Percentiles rank a stretch among this genome's conserved stretches.
phyloP scores from a whole-genome alignment of 2,113 vertebrate species.

The Benitochromis conjunctus region DNA sequence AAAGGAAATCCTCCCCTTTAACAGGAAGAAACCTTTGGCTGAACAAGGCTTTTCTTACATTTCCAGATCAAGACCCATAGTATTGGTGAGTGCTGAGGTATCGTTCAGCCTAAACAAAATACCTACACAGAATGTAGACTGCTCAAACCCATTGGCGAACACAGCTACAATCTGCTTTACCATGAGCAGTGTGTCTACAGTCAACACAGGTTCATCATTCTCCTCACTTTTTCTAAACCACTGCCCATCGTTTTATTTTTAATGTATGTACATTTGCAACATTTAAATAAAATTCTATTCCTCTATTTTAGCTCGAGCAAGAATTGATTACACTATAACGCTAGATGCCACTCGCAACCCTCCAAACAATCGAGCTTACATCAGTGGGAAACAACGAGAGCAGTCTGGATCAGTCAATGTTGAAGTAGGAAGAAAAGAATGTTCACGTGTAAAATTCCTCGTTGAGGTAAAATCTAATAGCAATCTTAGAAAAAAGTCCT shows the following conservation, averaged over 20 bases:
- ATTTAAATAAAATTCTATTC: not conserved
- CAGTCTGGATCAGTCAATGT: not conserved
- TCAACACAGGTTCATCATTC: no score
- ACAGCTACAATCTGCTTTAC: not conserved
- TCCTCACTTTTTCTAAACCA: accelerated
- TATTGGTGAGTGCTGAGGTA: conserved; percentile 5
- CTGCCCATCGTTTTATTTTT: not conserved
- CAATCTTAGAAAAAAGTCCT: not conserved
- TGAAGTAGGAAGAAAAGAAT: accelerated
- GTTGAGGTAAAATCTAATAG: conserved; percentile 39
- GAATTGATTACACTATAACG: accelerated
- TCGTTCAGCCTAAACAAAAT: conserved; percentile 42
- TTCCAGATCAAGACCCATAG: no score
- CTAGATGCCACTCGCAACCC: not conserved
- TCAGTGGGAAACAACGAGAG: not conserved
- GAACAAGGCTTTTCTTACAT: no score
- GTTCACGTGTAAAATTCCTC: not conserved
- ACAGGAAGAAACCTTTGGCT: no score
- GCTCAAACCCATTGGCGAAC: not conserved
- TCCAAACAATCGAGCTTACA: not conserved
- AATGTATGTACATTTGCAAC: accelerated
- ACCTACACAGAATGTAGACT: not conserved
- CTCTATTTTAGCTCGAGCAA: accelerated
- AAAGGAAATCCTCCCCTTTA: no score
- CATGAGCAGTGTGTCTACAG: not conserved